Base-by-base conservation (phyloP, 2,888 invertebrate genomes). In the Machimus atricapillus region DNA sequence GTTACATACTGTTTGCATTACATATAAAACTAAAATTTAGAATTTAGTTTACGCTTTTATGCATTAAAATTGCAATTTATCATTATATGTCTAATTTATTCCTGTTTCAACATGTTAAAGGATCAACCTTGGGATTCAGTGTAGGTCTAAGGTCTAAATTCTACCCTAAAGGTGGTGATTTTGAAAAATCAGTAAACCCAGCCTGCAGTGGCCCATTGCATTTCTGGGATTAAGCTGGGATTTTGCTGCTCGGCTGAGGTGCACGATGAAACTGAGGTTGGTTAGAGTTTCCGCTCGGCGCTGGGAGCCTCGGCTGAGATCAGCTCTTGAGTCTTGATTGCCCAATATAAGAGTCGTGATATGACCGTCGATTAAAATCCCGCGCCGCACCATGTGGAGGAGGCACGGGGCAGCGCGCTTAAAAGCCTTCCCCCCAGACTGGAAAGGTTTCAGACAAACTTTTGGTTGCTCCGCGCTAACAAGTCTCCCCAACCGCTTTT, bases 391-490 rank as follows among this genome's bases (percentile, higher is more conserved):
- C 66, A 66, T 2, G 23, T 66, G 66, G 66, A 27, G 66, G 66
- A 43, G 78, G 78, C 14, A 9, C 9, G 40, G 9, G 43, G 43
- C 37, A 37, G 14, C 43, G 19, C 43, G 43, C 40, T 78, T 78
- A 78, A 78, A 78, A 78, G 43, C 78, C 37, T 40, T 78, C n/a
- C 23, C 78, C 37, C 78, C 78, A 37, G 4, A 43, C 43, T 78
- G 40, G 40, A 78, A 78, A 78, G 23, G 78, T 78, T 78, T 78
- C 78, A 78, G 78, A 78, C 5, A 78, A 78, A 46, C 78, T 34
- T 78, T 78, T 19, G 43, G 78, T 43, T 78, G 14, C 37, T 34
- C 14, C 78, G 78, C 78, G 78, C n/a, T 78, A 78, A 78, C 78
- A 78, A 43, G 40, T 78, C 78, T 78, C 78, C 12, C 9, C 66